Conservation (phyloP, 1,140 invertebrate species). For the Diploscapter pachys region DNA sequence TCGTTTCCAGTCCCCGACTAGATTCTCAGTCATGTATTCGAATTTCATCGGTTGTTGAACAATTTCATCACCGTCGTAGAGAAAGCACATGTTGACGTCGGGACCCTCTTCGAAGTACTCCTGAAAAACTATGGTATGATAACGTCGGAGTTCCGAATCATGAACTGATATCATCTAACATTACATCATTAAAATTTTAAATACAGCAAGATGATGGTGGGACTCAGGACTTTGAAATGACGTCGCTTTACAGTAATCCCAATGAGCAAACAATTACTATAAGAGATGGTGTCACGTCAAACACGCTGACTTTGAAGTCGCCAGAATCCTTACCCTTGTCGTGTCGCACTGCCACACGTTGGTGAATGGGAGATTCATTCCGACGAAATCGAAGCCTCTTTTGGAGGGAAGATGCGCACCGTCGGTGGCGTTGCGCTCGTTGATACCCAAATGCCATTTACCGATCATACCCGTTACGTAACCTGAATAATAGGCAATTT, state of each 20-base stretch:
- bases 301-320: neutral
- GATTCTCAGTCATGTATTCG: slow-evolving; percentile 50
- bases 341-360: slow-evolving; percentile 56
- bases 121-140: neutral
- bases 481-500: neutral
- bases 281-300: too few species aligned
- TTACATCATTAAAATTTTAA: too few species aligned
- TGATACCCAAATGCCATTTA: slow-evolving; percentile 57
- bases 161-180: too few species aligned
- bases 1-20: slow-evolving; percentile 57
- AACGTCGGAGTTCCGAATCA: too few species aligned
- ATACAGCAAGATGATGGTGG: too few species aligned
- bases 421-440: slow-evolving; percentile 48
- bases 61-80: slow-evolving; percentile 56
- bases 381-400: slow-evolving; percentile 52
- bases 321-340: slow-evolving; percentile 34
- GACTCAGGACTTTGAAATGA: too few species aligned
- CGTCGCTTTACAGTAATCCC: too few species aligned
- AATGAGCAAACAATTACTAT: too few species aligned
- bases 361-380: slow-evolving; percentile 53
- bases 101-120: slow-evolving; percentile 34
- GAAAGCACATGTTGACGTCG: slow-evolving; percentile 47
- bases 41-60: slow-evolving; percentile 58
- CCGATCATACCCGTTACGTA: slow-evolving; percentile 45
- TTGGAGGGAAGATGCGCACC: slow-evolving; percentile 46